Evolutionary conservation across 2,113 vertebrate species (phyloP).

Genomic region (Mobula birostris): DNA sequence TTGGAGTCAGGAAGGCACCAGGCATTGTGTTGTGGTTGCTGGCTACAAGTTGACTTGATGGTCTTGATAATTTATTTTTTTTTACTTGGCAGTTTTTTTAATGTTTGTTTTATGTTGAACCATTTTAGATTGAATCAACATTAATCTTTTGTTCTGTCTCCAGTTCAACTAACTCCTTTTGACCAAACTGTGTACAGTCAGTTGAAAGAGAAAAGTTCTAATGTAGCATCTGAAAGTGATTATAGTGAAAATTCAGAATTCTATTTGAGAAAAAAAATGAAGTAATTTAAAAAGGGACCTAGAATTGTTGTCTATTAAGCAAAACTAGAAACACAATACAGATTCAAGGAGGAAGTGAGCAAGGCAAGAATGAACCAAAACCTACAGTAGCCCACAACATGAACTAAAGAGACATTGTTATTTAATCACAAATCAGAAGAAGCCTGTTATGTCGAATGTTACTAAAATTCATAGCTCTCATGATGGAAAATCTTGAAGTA

Average conservation of each 20-base stretch:
- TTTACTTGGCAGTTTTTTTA: slow-evolving; percentile 6
- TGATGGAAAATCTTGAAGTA: background rate
- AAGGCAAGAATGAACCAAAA: slow-evolving; percentile 16
- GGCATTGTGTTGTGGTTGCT: background rate
- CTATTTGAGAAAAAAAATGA: background rate
- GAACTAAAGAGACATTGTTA: background rate
- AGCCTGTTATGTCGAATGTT: background rate
- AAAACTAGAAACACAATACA: slow-evolving; percentile 19
- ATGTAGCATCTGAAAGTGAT: slow-evolving; percentile 31
- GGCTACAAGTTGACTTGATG: slow-evolving; percentile 6
- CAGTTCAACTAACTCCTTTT: background rate
- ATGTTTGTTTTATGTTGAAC: slow-evolving; percentile 26
- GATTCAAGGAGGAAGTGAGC: slow-evolving; percentile 24
- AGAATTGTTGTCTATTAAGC: slow-evolving; percentile 9
- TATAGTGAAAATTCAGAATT: background rate
- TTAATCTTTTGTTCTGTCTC: background rate
- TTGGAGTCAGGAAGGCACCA: slow-evolving; percentile 29
- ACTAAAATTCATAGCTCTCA: background rate
- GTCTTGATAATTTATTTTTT: slow-evolving; percentile 9
- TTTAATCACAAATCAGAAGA: background rate
- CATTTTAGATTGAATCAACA: slow-evolving; percentile 22
- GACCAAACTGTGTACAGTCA: background rate
- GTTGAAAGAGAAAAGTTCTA: background rate
- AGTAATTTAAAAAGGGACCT: background rate
- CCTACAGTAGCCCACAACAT: background rate